phyloP scores from a whole-genome alignment of 2,113 vertebrate species.

The Oreotrochilus melanogaster region DNA sequence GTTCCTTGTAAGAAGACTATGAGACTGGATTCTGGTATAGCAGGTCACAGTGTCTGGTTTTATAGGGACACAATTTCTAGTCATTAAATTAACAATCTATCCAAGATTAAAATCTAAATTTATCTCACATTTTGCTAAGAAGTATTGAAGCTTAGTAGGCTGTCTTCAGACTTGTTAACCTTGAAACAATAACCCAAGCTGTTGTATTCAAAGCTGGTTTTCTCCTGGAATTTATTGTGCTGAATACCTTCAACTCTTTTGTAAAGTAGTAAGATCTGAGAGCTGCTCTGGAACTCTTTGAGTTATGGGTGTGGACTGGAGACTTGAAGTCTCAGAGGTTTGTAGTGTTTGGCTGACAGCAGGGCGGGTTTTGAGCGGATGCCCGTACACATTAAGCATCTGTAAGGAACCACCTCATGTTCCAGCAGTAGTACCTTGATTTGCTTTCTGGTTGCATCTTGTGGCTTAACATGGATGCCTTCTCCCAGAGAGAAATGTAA shows the following conservation, averaged over 20 bases:
- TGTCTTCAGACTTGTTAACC: not conserved
- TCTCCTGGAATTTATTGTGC: not conserved
- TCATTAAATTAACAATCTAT: constrained; percentile 6
- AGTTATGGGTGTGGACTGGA: constrained; percentile 38
- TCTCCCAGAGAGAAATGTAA: not conserved
- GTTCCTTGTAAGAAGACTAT: not conserved
- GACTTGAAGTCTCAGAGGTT: constrained; percentile 1
- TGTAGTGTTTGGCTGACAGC: not conserved
- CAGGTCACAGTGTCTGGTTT: not conserved
- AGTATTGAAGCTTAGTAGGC: not conserved
- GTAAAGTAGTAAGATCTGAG: not conserved
- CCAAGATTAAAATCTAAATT: constrained; percentile 24
- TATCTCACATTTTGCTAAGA: constrained; percentile 22
- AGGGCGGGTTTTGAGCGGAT: not conserved
- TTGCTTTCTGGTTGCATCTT: constrained; percentile 42
- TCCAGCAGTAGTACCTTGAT: not conserved
- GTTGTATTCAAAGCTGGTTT: not conserved
- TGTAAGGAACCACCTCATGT: not conserved
- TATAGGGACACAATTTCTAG: not conserved
- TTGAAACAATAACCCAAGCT: not conserved
- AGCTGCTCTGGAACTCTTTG: not conserved
- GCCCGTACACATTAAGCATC: not conserved
- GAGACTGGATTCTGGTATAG: constrained; percentile 2
- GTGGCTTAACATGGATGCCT: not conserved
- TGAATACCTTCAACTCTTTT: not conserved